Evolutionary conservation across 2,797 vertebrate species (phyloP), one percentile per base, ranked within the genome.

Genomic region (Phalloptychus januarius): DNA sequence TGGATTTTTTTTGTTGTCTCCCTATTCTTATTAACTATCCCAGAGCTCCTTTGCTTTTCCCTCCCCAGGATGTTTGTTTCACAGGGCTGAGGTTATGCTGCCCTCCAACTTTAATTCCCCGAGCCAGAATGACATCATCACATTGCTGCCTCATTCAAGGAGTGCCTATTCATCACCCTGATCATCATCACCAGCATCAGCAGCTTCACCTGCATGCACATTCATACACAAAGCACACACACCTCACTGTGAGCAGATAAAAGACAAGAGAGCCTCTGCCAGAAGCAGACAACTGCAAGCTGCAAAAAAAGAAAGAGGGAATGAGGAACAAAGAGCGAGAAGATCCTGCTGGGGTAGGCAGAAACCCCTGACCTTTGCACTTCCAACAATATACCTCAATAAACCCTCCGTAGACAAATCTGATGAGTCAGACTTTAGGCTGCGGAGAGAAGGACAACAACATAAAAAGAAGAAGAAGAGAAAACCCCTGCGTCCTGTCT

Each of bases 121-220:
- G 80, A 90, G 88, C 88, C 81, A 73, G 83, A 86, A 93, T 95
- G 94, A 95, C 93, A 94, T 94, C 93, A 95, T 90, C 89, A 80
- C 91, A 89, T 82, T 86, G 89, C 88, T 72, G 88, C 88, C 83
- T 87, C 74, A 83, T 88, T 89, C 89, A 90, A 85, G 50, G 74
- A 89, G 87, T 80, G 89, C 88, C 91, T 89, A 92, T 94, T 94
- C 92, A 94, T 94, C 93, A 94, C 86, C 81, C 84, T 79, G 91
- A 93, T 94, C 94, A 93, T 94, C 93, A 93, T 92, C 77, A 74
- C 83, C 84, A 76, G 82, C 88, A 89, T 94, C 91, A 93, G 87
- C 91, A 90, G 84, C 90, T 87, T 93, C 92, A 93, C 92, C 90
- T 90, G 86, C 70, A 76, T 72, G 67, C 71, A 72, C 75, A 36